phyloP scores from a whole-genome alignment of 2,113 vertebrate genomes.

The Psephotus haematonotus region DNA sequence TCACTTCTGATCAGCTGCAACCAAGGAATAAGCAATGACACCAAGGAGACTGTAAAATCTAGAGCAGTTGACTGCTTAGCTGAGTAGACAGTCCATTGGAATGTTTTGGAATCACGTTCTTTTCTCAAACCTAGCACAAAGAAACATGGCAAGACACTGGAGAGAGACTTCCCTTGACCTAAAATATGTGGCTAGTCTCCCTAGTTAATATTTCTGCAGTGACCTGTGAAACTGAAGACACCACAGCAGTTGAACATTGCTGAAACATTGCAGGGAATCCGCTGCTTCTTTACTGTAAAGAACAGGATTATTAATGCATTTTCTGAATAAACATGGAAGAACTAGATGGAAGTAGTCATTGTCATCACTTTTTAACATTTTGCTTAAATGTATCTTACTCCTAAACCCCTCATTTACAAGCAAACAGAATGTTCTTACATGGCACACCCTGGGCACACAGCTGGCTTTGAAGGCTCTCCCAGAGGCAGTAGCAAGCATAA shows the following conservation, averaged over 20 bases:
- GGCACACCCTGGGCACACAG: neutral
- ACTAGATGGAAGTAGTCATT: neutral
- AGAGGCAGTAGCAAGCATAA: neutral
- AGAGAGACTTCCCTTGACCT: neutral
- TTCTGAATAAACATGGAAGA: neutral
- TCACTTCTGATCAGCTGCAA: neutral
- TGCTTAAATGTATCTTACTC: neutral
- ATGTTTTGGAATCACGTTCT: neutral
- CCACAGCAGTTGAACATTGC: neutral
- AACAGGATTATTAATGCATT: neutral
- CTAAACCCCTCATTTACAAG: neutral
- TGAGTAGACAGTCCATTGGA: neutral
- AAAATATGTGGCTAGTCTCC: neutral
- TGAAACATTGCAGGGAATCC: neutral
- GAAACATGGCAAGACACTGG: neutral
- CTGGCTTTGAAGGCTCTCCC: neutral
- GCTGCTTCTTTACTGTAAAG: neutral
- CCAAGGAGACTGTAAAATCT: neutral
- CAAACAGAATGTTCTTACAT: neutral
- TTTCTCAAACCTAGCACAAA: neutral
- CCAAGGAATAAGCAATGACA: neutral
- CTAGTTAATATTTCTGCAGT: neutral
- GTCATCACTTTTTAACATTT: neutral
- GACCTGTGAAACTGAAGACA: neutral
- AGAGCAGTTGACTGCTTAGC: neutral